A percentile compares a stretch with the other conserved stretches of the same genome.
phyloP scores from a whole-genome alignment of 2,797 vertebrate genomes.

The Gadopsis bispinosus region DNA sequence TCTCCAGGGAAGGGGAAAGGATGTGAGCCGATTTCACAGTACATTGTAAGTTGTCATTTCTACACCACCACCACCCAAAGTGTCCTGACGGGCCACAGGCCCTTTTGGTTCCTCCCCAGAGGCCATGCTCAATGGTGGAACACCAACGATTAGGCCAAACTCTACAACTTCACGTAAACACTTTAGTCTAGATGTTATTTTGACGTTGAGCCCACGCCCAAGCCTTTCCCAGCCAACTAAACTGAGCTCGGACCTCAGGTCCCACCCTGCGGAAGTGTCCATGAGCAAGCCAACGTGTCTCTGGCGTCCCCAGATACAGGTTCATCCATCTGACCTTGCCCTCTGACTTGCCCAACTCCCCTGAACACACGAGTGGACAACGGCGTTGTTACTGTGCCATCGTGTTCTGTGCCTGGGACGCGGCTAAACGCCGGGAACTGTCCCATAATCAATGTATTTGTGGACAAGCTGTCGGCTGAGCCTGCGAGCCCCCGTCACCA shows the following conservation, averaged over 20 bases:
- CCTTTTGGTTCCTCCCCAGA: background rate
- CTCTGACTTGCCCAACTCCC: background rate
- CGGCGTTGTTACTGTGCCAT: background rate
- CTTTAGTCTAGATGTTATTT: fast-evolving
- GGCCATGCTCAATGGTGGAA: constrained; percentile 1
- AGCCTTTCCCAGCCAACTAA: background rate
- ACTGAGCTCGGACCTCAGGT: background rate
- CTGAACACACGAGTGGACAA: background rate
- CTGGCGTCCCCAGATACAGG: background rate
- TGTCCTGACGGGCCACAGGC: constrained; percentile 41
- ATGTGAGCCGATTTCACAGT: constrained; percentile 74
- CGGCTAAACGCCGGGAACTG: constrained; percentile 11
- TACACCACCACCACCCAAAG: constrained; percentile 36
- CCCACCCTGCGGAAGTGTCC: background rate
- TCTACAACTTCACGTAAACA: background rate
- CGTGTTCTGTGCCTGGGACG: background rate
- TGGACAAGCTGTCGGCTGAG: constrained; percentile 31
- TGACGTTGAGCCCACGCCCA: background rate
- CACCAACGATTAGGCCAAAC: background rate
- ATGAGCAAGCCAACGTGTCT: background rate
- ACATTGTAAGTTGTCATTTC: constrained; percentile 63
- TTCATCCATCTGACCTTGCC: background rate
- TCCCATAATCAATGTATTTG: constrained; percentile 54
- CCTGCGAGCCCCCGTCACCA: constrained; percentile 45
- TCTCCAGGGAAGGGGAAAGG: constrained; percentile 58